These are phyloP conservation scores for Caenorhabditis sp. DNA, from an alignment of 2,888 invertebrate species.

Conservation along the genomic window DNA sequence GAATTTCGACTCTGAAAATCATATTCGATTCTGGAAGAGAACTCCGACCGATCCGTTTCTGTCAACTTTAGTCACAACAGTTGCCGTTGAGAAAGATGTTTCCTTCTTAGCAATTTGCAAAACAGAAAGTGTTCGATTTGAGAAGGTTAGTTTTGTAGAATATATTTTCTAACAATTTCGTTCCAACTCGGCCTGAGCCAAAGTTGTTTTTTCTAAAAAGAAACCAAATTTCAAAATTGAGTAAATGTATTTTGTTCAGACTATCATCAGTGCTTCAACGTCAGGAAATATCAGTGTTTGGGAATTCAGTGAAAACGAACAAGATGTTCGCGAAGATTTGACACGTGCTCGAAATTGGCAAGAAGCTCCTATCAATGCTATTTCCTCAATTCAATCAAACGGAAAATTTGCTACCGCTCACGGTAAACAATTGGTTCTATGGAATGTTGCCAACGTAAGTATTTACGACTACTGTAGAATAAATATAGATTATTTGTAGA, in stretches of 20 bases:
- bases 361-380: slow-evolving; percentile 22
- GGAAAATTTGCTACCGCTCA: slow-evolving; percentile 33
- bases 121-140: slow-evolving; percentile 1
- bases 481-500: slow-evolving; percentile 11
- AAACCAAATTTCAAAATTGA: background rate
- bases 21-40: slow-evolving; percentile 46
- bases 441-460: slow-evolving; percentile 38
- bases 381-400: slow-evolving; percentile 23
- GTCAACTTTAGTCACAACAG: slow-evolving; percentile 9
- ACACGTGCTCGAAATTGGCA: slow-evolving; percentile 29
- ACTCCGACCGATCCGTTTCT: background rate
- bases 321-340: slow-evolving; percentile 26
- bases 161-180: background rate
- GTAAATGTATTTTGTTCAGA: too few relatives aligned
- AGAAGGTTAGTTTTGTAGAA: background rate
- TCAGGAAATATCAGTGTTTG: slow-evolving; percentile 33
- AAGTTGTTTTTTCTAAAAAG: background rate
- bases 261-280: slow-evolving; percentile 28
- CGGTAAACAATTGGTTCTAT: slow-evolving; percentile 27
- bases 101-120: slow-evolving; percentile 25
- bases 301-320: slow-evolving; percentile 21
- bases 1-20: slow-evolving; percentile 31
- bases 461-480: too few relatives aligned
- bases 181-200: too few relatives aligned
- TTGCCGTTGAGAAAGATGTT: slow-evolving; percentile 22